Percentiles rank a stretch among this genome's conserved stretches.
Evolutionary conservation across 1,140 invertebrate species (phyloP).

Genomic region (Condylostylus longicornis): DNA sequence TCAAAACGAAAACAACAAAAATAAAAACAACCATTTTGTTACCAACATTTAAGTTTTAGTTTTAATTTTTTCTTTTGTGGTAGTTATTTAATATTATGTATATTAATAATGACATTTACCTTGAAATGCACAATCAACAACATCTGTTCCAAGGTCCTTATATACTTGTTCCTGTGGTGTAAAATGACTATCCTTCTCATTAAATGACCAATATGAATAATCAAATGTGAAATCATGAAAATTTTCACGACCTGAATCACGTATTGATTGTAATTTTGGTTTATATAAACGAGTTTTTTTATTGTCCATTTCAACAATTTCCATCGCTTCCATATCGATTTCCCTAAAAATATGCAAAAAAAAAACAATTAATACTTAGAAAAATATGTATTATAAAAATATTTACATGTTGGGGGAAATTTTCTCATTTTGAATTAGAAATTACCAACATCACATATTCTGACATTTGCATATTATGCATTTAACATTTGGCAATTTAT

Average conservation of each 20-base stretch:
- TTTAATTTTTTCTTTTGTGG: too few species aligned
- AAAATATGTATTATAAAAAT: not conserved
- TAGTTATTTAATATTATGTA: not conserved
- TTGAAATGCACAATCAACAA: conserved; percentile 86
- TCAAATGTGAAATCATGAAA: conserved; percentile 87
- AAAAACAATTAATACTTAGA: too few species aligned
- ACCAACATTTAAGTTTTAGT: too few species aligned
- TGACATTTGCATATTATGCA: too few species aligned
- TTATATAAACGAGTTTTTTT: conserved; percentile 72
- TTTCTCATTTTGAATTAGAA: not conserved
- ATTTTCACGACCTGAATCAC: conserved; percentile 42
- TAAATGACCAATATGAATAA: conserved; percentile 81
- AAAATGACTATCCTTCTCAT: conserved; percentile 52
- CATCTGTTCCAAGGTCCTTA: conserved; percentile 73
- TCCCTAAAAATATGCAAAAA: conserved; percentile 41
- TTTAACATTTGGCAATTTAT: too few species aligned
- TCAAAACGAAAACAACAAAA: too few species aligned
- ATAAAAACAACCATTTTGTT: too few species aligned
- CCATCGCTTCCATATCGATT: conserved; percentile 62
- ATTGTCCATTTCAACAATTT: conserved; percentile 74
- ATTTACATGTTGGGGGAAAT: too few species aligned
- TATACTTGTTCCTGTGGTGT: conserved; percentile 71
- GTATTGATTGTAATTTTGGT: conserved; percentile 41
- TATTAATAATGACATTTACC: conserved; percentile 14
- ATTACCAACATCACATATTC: not conserved